Conservation (phyloP, 2,797 vertebrate species). For the Gila robusta region DNA sequence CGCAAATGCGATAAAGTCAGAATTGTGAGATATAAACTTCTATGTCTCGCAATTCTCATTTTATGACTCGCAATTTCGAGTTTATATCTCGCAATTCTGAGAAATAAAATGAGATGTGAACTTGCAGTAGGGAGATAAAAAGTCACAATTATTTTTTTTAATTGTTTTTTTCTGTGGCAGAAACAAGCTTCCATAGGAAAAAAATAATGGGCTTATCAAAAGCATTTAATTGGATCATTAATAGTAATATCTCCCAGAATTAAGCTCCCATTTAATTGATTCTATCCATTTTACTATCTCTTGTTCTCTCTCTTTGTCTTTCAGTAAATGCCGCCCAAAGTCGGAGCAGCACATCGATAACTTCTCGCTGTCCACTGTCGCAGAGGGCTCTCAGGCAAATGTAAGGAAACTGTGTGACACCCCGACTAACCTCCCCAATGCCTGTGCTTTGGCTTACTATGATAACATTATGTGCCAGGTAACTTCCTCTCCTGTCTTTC, state of each 20-base stretch:
- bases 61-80: too few relatives aligned
- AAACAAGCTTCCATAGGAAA: neutral
- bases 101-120: too few relatives aligned
- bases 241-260: neutral
- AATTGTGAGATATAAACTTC: too few relatives aligned
- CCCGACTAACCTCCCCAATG: slow-evolving; percentile 81
- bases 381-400: slow-evolving; percentile 96
- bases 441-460: slow-evolving; percentile 87
- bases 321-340: slow-evolving; percentile 89
- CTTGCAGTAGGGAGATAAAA: too few relatives aligned
- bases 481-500: slow-evolving; percentile 70
- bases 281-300: neutral
- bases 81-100: too few relatives aligned
- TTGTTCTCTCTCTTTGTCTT: slow-evolving; percentile 35
- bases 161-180: too few relatives aligned
- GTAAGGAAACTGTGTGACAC: slow-evolving; percentile 90
- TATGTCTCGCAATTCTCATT: too few relatives aligned
- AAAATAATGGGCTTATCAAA: neutral
- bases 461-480: slow-evolving; percentile 92
- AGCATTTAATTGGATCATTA: neutral
- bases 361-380: slow-evolving; percentile 96
- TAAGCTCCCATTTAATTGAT: neutral
- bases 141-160: too few relatives aligned
- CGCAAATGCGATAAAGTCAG: too few relatives aligned
- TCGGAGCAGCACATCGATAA: slow-evolving; percentile 95